Evolutionary conservation across 2,113 vertebrate genomes (phyloP).

Genomic region (Brevimyrus niger): DNA sequence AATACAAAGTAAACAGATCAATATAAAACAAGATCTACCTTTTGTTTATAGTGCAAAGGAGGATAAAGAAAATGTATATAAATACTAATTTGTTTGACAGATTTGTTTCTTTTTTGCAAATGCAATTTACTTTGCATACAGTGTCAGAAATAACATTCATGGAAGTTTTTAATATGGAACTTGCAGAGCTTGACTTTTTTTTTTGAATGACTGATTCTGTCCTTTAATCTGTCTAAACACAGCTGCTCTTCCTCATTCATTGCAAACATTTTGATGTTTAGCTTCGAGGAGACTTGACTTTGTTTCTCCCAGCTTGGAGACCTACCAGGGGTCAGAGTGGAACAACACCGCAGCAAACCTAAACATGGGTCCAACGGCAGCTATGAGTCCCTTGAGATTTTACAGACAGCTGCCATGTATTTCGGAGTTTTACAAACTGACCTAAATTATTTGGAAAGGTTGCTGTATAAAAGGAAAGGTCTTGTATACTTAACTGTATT

Average conservation of each 20-base stretch:
- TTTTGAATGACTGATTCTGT: not conserved
- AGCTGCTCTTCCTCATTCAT: slow-evolving; percentile 24
- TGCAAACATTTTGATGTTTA: not conserved
- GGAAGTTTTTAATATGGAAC: not conserved
- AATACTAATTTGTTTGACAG: not conserved
- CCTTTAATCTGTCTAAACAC: slow-evolving; percentile 23
- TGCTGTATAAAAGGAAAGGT: not conserved
- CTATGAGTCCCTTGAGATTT: not conserved
- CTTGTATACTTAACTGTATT: not conserved
- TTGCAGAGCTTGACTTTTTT: not conserved
- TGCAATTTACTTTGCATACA: not conserved
- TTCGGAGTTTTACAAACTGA: not conserved
- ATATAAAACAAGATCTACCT: not conserved
- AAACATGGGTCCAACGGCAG: not conserved
- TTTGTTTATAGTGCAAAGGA: not conserved
- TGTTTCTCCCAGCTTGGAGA: slow-evolving; percentile 15
- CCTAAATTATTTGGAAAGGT: not conserved
- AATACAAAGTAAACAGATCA: not conserved
- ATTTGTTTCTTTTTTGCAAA: not conserved
- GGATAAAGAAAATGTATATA: not conserved
- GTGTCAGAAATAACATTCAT: not conserved
- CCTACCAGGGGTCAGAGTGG: not conserved
- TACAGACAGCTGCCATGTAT: not conserved
- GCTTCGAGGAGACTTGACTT: not conserved
- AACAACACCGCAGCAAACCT: not conserved